These are phyloP conservation scores for Nannobrachium achirus DNA, from an alignment of 2,113 vertebrate species.

Conservation along the genomic window DNA sequence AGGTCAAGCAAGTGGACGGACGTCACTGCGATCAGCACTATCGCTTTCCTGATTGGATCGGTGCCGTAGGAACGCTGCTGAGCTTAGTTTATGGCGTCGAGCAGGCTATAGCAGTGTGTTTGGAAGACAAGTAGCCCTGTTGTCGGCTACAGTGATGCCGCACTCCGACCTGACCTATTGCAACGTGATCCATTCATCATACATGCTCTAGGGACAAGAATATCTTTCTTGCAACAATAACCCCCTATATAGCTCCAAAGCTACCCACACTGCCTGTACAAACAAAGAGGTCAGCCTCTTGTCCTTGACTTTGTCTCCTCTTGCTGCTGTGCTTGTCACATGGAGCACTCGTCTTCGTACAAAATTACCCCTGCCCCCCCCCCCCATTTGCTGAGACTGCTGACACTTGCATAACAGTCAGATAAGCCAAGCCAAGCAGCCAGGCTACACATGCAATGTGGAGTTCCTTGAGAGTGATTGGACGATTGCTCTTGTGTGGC, in stretches of 20 bases:
- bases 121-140: conserved; percentile 11
- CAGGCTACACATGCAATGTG: conserved; percentile 32
- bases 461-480: conserved; percentile 37
- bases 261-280: conserved; percentile 25
- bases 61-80: not conserved
- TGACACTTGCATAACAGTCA: conserved; percentile 53
- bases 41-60: conserved; percentile 15
- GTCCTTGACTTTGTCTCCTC: conserved; percentile 60
- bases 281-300: conserved; percentile 52
- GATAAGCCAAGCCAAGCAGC: conserved; percentile 49
- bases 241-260: conserved; percentile 21
- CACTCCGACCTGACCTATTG: conserved; percentile 57
- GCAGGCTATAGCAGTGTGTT: conserved; percentile 3
- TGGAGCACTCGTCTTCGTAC: conserved; percentile 34
- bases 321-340: conserved; percentile 55
- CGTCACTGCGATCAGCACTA: conserved; percentile 5
- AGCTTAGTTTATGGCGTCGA: not conserved
- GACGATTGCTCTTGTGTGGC: conserved; percentile 5
- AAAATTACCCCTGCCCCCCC: conserved; percentile 26
- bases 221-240: conserved; percentile 58
- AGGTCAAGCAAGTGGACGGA: conserved; percentile 32
- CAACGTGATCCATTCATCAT: conserved; percentile 77
- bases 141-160: conserved; percentile 29
- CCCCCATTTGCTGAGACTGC: not conserved
- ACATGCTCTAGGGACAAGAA: conserved; percentile 43